phyloP scores from a whole-genome alignment of 2,888 invertebrate genomes.

The Volucella inflata region DNA sequence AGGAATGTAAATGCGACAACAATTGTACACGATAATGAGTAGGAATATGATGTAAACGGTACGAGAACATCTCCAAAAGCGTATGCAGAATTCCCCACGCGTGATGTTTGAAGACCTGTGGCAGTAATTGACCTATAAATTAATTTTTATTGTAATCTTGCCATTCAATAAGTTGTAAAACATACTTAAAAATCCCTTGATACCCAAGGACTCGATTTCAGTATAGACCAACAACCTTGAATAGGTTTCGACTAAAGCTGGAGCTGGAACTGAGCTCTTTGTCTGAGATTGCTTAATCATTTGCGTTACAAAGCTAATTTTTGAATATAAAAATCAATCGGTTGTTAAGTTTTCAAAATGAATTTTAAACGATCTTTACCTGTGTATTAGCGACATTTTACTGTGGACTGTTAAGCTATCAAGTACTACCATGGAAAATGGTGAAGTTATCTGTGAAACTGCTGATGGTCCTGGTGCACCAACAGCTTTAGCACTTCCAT shows the following conservation, averaged over 20 bases:
- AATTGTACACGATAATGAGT: constrained; percentile 97
- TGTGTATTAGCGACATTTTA: constrained; percentile 94
- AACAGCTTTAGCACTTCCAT: constrained; percentile 87
- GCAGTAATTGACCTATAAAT: constrained; percentile 90
- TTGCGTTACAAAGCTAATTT: constrained; percentile 90
- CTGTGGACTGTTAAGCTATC: constrained; percentile 98
- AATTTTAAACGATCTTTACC: constrained; percentile 79
- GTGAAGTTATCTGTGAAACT: constrained; percentile 89
- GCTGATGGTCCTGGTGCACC: constrained; percentile 83
- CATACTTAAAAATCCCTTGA: constrained; percentile 96
- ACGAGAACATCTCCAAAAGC: constrained; percentile 97
- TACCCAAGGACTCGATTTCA: constrained; percentile 97
- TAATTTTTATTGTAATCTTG: not conserved
- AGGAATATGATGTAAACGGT: constrained; percentile 97
- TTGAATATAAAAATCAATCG: constrained; percentile 4
- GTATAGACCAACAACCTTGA: constrained; percentile 96
- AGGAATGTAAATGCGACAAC: constrained; percentile 94
- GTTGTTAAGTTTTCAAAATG: not conserved
- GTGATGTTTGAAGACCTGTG: constrained; percentile 95
- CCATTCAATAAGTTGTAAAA: not conserved
- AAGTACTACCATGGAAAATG: constrained; percentile 95
- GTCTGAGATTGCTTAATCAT: constrained; percentile 95
- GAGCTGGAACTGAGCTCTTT: constrained; percentile 93
- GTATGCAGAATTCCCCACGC: constrained; percentile 98
- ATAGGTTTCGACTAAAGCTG: constrained; percentile 97